A percentile compares a stretch with the other conserved stretches of the same genome.
Evolutionary conservation across 2,113 vertebrate genomes (phyloP).

Genomic region (Chaetorhynchus papuensis): DNA sequence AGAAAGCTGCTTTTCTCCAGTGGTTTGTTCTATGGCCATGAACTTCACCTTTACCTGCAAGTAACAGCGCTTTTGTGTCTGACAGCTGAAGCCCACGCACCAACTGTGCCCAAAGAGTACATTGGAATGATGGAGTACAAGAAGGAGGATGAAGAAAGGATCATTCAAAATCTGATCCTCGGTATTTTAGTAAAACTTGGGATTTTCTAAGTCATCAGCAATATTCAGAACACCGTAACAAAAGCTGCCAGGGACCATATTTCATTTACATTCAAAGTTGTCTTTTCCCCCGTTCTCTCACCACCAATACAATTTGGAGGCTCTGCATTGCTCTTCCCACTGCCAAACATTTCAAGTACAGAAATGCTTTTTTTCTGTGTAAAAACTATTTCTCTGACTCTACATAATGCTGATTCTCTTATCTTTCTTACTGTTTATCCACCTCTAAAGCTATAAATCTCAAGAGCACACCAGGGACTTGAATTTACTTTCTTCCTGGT

Average conservation of each 20-base stretch:
- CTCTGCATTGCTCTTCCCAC: background rate
- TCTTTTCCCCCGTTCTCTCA: background rate
- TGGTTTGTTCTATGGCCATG: background rate
- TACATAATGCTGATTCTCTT: background rate
- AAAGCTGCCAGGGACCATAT: background rate
- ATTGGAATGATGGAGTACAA: slow-evolving; percentile 94
- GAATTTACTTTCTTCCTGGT: slow-evolving; percentile 15
- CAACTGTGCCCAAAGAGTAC: slow-evolving; percentile 78
- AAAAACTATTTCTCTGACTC: background rate
- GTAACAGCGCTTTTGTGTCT: background rate
- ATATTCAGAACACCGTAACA: background rate
- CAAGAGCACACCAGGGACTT: background rate
- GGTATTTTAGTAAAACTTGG: slow-evolving; percentile 70
- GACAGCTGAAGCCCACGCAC: slow-evolving; percentile 70
- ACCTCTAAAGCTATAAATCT: background rate
- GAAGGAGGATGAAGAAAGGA: slow-evolving; percentile 83
- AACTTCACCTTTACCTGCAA: background rate
- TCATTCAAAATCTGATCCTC: slow-evolving; percentile 86
- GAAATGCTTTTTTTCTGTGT: background rate
- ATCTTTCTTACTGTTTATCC: background rate
- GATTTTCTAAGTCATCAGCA: background rate
- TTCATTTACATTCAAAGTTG: background rate
- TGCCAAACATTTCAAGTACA: background rate
- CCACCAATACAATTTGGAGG: background rate
- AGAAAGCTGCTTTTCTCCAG: background rate